Conservation (phyloP, 1,140 invertebrate species). For the Amyelois transitella region DNA sequence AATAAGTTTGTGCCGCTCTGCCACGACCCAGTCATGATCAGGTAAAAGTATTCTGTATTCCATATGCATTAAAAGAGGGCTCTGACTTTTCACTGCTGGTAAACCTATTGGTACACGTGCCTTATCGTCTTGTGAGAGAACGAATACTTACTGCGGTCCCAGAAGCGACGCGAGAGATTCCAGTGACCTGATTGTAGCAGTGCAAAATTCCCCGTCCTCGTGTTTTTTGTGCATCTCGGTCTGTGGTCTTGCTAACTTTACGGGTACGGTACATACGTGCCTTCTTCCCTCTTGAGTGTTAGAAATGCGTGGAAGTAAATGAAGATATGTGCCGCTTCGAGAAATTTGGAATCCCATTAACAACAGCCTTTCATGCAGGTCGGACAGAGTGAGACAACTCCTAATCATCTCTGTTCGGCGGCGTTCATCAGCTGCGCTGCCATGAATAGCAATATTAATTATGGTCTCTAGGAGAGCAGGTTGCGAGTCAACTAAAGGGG, state of each 20-base stretch:
- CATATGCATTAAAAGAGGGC: slow-evolving; percentile 22
- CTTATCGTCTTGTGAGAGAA: slow-evolving; percentile 24
- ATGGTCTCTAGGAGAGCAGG: slow-evolving; percentile 4
- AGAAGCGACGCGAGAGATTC: slow-evolving; percentile 26
- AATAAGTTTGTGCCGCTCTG: too few species aligned
- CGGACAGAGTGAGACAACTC: slow-evolving; percentile 5
- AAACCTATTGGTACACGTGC: slow-evolving; percentile 18
- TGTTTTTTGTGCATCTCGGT: slow-evolving; percentile 19
- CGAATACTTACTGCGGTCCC: slow-evolving; percentile 23
- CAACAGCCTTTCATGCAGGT: slow-evolving; percentile 6
- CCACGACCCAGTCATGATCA: too few species aligned
- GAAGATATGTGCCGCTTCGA: slow-evolving; percentile 7
- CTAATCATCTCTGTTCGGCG: slow-evolving; percentile 8
- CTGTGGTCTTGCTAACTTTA: slow-evolving; percentile 20
- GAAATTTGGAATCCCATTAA: slow-evolving; percentile 2
- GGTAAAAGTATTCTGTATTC: too few species aligned
- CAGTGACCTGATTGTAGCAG: slow-evolving; percentile 20
- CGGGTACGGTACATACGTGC: slow-evolving; percentile 20
- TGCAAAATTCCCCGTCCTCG: slow-evolving; percentile 20
- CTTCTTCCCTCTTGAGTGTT: slow-evolving; percentile 13
- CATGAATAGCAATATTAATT: slow-evolving; percentile 4
- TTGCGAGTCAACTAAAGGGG: too few species aligned
- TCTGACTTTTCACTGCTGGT: slow-evolving; percentile 22
- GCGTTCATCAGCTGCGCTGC: slow-evolving; percentile 9
- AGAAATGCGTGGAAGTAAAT: slow-evolving; percentile 1